Evolutionary conservation across 2,888 invertebrate genomes (phyloP).

Genomic region (Sclerodermus sp.): DNA sequence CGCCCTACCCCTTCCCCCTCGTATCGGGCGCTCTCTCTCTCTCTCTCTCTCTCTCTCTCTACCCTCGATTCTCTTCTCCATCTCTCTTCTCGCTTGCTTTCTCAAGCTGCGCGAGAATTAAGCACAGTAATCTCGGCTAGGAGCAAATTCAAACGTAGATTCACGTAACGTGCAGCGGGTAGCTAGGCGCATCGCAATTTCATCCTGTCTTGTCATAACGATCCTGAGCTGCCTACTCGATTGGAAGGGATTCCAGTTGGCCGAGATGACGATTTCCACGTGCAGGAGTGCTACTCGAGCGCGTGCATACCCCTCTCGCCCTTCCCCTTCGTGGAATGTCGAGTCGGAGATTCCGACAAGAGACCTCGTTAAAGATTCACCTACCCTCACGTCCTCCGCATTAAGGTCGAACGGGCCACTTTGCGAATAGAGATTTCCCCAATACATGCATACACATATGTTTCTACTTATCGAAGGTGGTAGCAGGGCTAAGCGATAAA

Average conservation of each 20-base stretch:
- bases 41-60: no score
- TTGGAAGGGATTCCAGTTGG: conserved; percentile 30
- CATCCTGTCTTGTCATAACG: conserved; percentile 14
- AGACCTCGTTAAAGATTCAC: conserved; percentile 35
- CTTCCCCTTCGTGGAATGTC: background rate
- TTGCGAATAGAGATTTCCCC: conserved; percentile 29
- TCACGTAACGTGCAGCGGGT: no score
- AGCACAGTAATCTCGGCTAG: no score
- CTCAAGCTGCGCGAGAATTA: no score
- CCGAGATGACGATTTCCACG: conserved; percentile 23
- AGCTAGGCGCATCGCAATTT: no score
- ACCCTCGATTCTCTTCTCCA: no score
- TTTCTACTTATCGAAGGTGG: background rate
- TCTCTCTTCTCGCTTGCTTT: no score
- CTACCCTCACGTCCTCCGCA: conserved; percentile 26
- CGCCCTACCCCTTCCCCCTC: no score
- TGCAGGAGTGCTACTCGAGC: no score
- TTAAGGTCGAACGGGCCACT: conserved; percentile 34
- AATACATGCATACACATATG: conserved; percentile 4
- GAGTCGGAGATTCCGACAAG: conserved; percentile 29
- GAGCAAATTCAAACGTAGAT: no score
- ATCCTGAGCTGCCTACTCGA: conserved; percentile 20
- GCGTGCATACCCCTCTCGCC: no score
- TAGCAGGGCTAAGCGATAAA: conserved; percentile 23
- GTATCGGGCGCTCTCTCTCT: no score